phyloP scores from a whole-genome alignment of 2,888 invertebrate genomes.

The Desoria tigrina region DNA sequence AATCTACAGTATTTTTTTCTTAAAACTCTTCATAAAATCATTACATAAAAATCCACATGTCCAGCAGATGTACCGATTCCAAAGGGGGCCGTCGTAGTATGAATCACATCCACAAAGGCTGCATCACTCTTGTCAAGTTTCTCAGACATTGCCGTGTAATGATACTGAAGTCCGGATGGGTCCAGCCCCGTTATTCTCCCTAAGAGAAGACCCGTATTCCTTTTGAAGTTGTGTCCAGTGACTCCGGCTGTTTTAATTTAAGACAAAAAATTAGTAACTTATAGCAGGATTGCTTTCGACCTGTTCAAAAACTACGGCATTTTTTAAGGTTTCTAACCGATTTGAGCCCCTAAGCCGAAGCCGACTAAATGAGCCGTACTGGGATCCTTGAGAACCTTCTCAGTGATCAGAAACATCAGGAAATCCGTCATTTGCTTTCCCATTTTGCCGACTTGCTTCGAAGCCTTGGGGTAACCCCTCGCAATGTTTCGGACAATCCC shows the following conservation, averaged over 20 bases:
- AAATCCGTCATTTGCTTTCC: conserved; percentile 38
- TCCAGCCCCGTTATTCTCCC: conserved; percentile 42
- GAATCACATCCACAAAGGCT: conserved; percentile 39
- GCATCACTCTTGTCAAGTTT: conserved; percentile 43
- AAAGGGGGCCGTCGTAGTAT: conserved; percentile 33
- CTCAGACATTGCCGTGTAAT: conserved; percentile 32
- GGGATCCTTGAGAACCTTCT: conserved; percentile 39
- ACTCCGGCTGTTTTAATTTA: conserved; percentile 33
- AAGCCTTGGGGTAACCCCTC: conserved; percentile 38
- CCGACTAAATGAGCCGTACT: conserved; percentile 36
- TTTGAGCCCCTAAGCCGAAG: conserved; percentile 42
- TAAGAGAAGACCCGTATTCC: conserved; percentile 35
- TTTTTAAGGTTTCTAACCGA: too few relatives aligned
- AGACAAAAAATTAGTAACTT: too few relatives aligned
- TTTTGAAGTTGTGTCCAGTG: conserved; percentile 39
- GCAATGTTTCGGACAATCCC: conserved; percentile 38
- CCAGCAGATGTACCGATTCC: conserved; percentile 40
- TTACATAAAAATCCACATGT: conserved; percentile 42
- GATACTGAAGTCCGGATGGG: conserved; percentile 42
- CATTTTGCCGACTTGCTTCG: conserved; percentile 33
- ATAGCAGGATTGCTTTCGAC: too few relatives aligned
- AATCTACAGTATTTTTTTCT: neutral
- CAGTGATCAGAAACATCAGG: conserved; percentile 42
- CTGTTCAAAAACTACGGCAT: too few relatives aligned
- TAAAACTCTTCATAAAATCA: too few relatives aligned